phyloP scores from a whole-genome alignment of 2,113 vertebrate species.

The Todiramphus saurophagus region DNA sequence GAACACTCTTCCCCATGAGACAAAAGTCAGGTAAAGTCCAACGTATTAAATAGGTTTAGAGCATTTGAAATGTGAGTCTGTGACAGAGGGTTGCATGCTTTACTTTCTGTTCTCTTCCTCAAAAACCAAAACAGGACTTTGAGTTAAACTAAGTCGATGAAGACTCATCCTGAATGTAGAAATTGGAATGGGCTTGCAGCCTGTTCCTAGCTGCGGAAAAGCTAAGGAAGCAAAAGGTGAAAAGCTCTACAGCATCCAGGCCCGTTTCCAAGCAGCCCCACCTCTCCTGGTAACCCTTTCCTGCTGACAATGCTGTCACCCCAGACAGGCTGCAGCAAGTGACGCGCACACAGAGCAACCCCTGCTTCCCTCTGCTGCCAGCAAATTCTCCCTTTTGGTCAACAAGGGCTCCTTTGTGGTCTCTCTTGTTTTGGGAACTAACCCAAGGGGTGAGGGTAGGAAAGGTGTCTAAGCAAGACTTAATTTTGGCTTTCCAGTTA shows the following conservation, averaged over 20 bases:
- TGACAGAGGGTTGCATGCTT: not conserved
- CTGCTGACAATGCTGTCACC: not conserved
- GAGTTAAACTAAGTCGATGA: not conserved
- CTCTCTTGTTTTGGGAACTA: not conserved
- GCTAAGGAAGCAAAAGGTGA: not conserved
- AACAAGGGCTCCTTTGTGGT: not conserved
- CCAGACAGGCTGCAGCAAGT: conserved; percentile 5
- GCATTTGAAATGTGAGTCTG: not conserved
- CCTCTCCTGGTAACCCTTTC: not conserved
- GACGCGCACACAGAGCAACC: not conserved
- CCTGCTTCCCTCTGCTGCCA: not conserved
- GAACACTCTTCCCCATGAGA: not conserved
- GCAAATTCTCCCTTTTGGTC: not conserved
- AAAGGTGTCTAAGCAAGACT: not conserved
- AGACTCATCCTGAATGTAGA: not conserved
- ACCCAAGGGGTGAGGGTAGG: not conserved
- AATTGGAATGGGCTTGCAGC: not conserved
- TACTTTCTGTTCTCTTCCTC: not conserved
- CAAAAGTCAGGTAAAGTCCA: not conserved
- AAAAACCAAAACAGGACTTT: not conserved
- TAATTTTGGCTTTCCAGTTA: not conserved
- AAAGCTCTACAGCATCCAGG: not conserved
- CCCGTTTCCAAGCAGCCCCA: not conserved
- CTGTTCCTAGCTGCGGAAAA: not conserved
- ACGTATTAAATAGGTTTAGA: not conserved